Base-by-base conservation (phyloP, 2,113 vertebrate genomes). In the Lamprotornis superbus region DNA sequence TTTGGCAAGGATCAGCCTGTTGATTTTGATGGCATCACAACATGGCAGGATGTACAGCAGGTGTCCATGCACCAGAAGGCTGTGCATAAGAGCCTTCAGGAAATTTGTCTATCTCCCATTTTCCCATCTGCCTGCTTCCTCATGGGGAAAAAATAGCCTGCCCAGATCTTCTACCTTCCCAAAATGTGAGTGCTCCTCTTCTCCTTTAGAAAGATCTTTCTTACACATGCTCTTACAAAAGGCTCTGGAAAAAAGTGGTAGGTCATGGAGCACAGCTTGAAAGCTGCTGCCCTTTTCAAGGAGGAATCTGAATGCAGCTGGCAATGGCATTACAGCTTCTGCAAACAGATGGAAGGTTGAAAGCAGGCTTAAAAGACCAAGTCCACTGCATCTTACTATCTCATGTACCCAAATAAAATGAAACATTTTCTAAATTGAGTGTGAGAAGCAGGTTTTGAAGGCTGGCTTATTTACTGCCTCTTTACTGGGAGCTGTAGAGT, bases 401-500 rank as follows among this genome's bases (percentile, higher is more conserved):
- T 74, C 60, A 73, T n/a, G 27, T 47, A 91, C 55, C 24, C 59
- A 80, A 70, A 89, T 21, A 59, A 67, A 67, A 68, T 46, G 60
- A 88, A 89, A 74, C 53, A 49, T 44, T 84, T 96, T 90, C 78
- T 81, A 56, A 95, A 73, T 50, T 28, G 60, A 79, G 59, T 24
- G 20, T 20, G 76, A 94, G 79, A 59, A 2, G 23, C 65, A 87
- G 64, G n/a, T 73, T 94, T 94, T 80, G 83, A 80, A 93, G 80
- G 68, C 88, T 92, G 83, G 75, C 49, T 71, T 85, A n/a, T 88
- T 86, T 64, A 81, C 67, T 83, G 60, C 28, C 47, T 95, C 70
- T 55, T 82, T 93, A 92, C 87, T 57, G 93, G 89, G 90, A 86
- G 89, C 94, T 96, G 93, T 52, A 60, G 83, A 87, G 39, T 97